These are phyloP conservation scores for Eospalax fontanierii DNA, from an alignment of 2,797 vertebrate species.

Conservation along the genomic window DNA sequence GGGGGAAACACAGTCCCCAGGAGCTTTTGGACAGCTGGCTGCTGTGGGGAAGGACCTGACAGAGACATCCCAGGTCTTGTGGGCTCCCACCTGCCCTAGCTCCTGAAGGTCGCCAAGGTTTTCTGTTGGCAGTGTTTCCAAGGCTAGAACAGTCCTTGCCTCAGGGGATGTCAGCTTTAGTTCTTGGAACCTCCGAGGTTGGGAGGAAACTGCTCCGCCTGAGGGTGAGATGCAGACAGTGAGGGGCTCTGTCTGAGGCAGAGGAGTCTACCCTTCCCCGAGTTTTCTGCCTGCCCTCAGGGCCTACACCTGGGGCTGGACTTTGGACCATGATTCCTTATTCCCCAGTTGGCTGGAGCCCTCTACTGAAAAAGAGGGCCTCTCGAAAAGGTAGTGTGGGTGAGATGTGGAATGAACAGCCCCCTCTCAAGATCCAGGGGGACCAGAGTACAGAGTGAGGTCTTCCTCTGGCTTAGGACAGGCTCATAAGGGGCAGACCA, in stretches of 20 bases:
- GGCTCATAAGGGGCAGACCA: too few relatives aligned
- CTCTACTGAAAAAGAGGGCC: not conserved
- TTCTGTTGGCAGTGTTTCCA: not conserved
- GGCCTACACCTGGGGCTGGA: not conserved
- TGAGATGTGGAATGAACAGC: not conserved
- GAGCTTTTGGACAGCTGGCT: not conserved
- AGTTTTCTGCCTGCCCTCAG: not conserved
- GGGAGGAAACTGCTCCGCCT: not conserved
- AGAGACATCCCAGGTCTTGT: fast-evolving
- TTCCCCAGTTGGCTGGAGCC: not conserved
- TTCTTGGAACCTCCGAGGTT: slow-evolving; percentile 26
- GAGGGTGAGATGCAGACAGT: not conserved
- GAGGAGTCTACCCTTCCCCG: not conserved
- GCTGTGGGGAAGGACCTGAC: not conserved
- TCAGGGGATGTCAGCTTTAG: not conserved
- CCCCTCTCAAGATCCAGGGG: not conserved
- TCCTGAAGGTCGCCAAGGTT: not conserved
- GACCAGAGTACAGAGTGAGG: not conserved
- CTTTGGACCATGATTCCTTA: not conserved
- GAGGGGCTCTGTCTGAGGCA: not conserved
- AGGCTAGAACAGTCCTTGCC: not conserved
- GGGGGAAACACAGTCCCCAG: too few relatives aligned
- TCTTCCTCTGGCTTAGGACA: not conserved
- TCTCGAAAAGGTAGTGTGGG: not conserved
- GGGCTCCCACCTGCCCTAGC: not conserved